Evolutionary conservation across 2,797 vertebrate genomes (phyloP).

Genomic region (Phyllotis vaccarum): DNA sequence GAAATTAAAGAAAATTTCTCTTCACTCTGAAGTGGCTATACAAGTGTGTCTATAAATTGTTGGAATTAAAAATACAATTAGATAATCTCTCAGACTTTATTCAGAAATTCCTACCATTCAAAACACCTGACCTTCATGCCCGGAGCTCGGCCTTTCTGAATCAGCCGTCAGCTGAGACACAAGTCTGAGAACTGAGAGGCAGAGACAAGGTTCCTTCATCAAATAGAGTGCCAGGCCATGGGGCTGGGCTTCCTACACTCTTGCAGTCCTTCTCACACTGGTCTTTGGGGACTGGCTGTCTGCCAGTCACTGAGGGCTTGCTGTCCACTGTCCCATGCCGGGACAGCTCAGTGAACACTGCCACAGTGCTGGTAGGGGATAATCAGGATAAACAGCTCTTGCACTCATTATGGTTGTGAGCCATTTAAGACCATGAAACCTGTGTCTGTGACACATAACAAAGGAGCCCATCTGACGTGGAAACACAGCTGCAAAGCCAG

Average conservation of each 20-base stretch:
- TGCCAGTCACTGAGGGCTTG: no score
- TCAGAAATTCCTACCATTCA: constrained; percentile 7
- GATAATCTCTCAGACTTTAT: constrained; percentile 20
- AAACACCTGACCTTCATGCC: not conserved
- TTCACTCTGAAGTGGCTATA: not conserved
- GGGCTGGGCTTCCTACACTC: not conserved
- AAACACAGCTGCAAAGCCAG: not conserved
- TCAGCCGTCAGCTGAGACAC: not conserved
- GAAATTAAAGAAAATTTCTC: constrained; percentile 21
- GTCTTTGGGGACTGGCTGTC: not conserved
- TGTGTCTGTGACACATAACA: not conserved
- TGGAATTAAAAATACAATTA: not conserved
- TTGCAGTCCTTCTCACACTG: not conserved
- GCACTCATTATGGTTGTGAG: not conserved
- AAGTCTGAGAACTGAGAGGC: not conserved
- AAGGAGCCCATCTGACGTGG: not conserved
- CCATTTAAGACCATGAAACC: not conserved
- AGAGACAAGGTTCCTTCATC: not conserved
- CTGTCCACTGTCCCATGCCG: not conserved
- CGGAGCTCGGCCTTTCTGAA: not conserved
- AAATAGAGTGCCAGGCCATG: not conserved
- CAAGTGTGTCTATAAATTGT: not conserved
- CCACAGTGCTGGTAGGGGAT: not conserved
- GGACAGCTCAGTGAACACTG: not conserved
- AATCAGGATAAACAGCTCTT: not conserved